Conservation (phyloP, 2,113 vertebrate species). For the Otus sunia region DNA sequence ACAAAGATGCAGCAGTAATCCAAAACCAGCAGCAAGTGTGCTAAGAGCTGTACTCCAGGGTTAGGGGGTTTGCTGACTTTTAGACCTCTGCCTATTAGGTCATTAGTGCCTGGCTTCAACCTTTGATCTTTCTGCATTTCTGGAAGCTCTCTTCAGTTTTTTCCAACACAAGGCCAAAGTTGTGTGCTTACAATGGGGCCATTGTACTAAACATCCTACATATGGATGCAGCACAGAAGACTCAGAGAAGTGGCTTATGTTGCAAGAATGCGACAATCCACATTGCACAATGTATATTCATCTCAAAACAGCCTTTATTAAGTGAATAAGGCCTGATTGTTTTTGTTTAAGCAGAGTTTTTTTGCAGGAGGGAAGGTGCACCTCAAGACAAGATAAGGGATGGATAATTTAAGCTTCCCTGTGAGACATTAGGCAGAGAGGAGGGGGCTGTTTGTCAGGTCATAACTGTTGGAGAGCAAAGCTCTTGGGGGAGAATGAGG, state of each 20-base stretch:
- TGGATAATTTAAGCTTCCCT: not conserved
- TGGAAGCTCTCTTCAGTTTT: constrained; percentile 48
- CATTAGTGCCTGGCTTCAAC: constrained; percentile 47
- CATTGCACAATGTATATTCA: not conserved
- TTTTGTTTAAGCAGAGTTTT: not conserved
- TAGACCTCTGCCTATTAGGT: constrained; percentile 43
- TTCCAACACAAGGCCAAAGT: constrained; percentile 56
- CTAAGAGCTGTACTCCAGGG: not conserved
- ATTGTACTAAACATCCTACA: constrained; percentile 57
- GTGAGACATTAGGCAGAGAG: not conserved
- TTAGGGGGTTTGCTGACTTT: constrained; percentile 21
- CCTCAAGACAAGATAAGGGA: not conserved
- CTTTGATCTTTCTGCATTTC: constrained; percentile 60
- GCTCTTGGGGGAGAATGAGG: not conserved
- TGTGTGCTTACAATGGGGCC: constrained; percentile 56
- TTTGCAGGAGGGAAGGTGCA: not conserved
- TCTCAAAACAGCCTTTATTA: not conserved
- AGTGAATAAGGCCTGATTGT: not conserved
- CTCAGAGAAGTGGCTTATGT: constrained; percentile 36
- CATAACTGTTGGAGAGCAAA: not conserved
- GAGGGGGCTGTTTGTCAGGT: not conserved
- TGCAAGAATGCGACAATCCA: constrained; percentile 29
- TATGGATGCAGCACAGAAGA: constrained; percentile 33
- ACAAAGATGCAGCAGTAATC: not conserved
- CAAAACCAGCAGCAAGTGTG: not conserved